Evolutionary conservation across 2,113 vertebrate genomes (phyloP).

Genomic region (Calyptomena viridis): DNA sequence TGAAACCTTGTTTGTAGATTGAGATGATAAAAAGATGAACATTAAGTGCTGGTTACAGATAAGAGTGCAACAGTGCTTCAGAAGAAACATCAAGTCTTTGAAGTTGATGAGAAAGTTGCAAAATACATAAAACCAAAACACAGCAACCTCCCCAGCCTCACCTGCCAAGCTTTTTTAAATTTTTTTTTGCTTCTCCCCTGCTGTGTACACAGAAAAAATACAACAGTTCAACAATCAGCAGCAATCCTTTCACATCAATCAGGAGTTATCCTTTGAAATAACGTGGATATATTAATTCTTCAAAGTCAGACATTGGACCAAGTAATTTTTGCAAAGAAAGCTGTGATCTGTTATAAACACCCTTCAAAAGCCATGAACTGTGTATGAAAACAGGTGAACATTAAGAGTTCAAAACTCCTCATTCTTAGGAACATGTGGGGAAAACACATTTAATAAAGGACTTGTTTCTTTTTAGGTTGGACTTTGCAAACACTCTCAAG

Average conservation of each 20-base stretch:
- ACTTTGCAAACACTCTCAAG: background rate
- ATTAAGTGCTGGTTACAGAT: background rate
- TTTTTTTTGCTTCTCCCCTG: background rate
- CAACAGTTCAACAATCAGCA: background rate
- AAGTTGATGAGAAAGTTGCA: background rate
- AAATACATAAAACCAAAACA: background rate
- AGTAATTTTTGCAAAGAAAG: background rate
- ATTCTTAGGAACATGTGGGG: background rate
- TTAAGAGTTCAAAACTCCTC: background rate
- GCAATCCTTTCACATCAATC: background rate
- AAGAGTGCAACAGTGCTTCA: background rate
- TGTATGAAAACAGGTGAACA: background rate
- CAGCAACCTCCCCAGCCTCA: background rate
- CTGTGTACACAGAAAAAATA: background rate
- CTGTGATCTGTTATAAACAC: background rate
- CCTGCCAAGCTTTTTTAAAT: background rate
- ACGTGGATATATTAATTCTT: background rate
- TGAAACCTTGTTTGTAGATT: background rate
- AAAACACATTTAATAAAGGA: background rate
- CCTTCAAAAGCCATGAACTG: background rate
- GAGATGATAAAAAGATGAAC: background rate
- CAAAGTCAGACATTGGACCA: background rate
- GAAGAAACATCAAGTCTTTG: background rate
- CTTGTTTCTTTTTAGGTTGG: background rate
- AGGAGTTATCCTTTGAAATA: background rate